Evolutionary conservation across 1,140 invertebrate species (phyloP).

Genomic region (Dreissena polymorpha): DNA sequence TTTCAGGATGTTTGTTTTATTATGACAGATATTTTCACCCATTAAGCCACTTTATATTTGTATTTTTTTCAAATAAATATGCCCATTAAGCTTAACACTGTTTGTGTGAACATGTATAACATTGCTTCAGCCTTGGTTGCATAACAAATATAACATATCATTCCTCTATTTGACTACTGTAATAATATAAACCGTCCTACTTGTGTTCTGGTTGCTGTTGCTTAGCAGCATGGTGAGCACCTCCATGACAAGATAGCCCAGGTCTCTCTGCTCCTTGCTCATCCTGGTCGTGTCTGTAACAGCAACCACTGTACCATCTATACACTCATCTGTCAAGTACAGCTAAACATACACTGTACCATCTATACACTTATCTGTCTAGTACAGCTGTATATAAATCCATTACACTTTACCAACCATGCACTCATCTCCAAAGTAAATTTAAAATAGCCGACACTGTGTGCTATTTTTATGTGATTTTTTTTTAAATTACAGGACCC

Average conservation of each 20-base stretch:
- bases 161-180: background rate
- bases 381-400: too few relatives aligned
- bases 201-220: conserved; percentile 91
- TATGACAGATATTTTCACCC: too few relatives aligned
- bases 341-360: conserved; percentile 12
- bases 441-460: too few relatives aligned
- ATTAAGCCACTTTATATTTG: too few relatives aligned
- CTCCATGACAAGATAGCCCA: conserved; percentile 93
- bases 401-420: background rate
- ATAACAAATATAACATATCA: background rate
- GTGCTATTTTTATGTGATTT: too few relatives aligned
- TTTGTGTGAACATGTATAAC: too few relatives aligned
- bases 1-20: too few relatives aligned
- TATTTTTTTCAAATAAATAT: too few relatives aligned
- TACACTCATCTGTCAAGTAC: background rate
- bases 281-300: conserved; percentile 58
- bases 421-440: too few relatives aligned
- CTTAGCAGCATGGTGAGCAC: conserved; percentile 89
- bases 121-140: too few relatives aligned
- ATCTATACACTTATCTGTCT: background rate
- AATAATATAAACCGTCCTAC: conserved; percentile 64
- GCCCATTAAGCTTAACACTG: too few relatives aligned
- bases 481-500: too few relatives aligned
- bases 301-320: conserved; percentile 8
- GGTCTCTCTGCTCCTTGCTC: conserved; percentile 81